Base-by-base conservation (phyloP, 2,888 invertebrate species). In the Drosophila pseudotalamancana region DNA sequence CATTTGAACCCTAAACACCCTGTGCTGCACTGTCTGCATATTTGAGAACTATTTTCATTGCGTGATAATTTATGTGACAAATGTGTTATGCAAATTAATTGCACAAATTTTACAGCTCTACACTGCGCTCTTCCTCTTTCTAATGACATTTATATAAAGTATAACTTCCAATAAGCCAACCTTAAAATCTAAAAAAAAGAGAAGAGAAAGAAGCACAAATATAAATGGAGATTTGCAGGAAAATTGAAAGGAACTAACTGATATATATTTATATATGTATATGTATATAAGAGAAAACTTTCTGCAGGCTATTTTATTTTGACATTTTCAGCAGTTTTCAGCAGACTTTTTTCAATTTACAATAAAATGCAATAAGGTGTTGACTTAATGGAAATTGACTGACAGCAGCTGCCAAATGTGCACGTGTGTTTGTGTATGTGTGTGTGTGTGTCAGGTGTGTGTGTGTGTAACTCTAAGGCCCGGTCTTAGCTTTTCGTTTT, bases 321-420 rank as follows among this genome's bases (percentile, higher is more conserved):
- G 56, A 48, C 34, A 48, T 81, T 88, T 76, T 72, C n/a, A n/a
- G 72, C 61, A 61, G 66, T 67, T 88, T 79, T 55, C 63, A 69
- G 55, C 53, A 56, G 25, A n/a, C 40, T 56, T 76, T 79, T 84
- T 88, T 68, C 84, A 85, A 85, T 85, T 85, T 85, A 77, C 84
- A 87, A 85, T 85, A 85, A 85, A 85, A 87, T 81, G 70, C 88
- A 88, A 87, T 81, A 87, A 88, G 84, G 76, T 85, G 87, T 88
- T 87, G 86, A 59, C 87, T 77, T 84, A 88, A 86, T 87, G 87
- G 84, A 75, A 80, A 83, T 83, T 83, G 83, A 83, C 87, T 88
- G 87, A 87, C 85, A 87, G 75, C 62, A 50, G 64, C 86, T 87
- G 83, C 75, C 88, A 78, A 62, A 78, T 84, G 65, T 87, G 63